Evolutionary conservation across 1,140 invertebrate species (phyloP), one percentile per base, ranked within the genome.

Genomic region (Telenomus remus): DNA sequence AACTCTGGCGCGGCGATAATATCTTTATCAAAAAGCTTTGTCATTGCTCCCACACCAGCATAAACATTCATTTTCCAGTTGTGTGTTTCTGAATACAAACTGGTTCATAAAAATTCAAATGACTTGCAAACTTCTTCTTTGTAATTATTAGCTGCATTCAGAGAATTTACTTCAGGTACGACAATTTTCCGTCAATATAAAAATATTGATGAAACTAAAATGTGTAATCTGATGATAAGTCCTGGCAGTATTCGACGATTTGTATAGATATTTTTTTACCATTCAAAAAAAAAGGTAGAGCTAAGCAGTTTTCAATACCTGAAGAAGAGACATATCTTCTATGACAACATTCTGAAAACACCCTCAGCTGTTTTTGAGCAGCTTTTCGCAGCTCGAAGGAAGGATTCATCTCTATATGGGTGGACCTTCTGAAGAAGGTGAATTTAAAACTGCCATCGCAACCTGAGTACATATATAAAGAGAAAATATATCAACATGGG

Each of bases 401-500:
- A 66, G 66, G 61, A 76, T 76, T 70, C 70, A 66, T 76, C 55
- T 66, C 60, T 64, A 76, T 75, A 69, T 47, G 53, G 51, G 37
- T 54, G 51, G 64, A 48, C 64, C 48, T 69, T 64, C 53, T 16
- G 12, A 11, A 43, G 19, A 10, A n/a, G 43, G 11, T 7, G 13
- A 44, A 55, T 60, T 50, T 49, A 54, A 49, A 60, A 27, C 43
- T 43, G 37, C 0, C 47, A 15, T 54, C 53, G 69, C 50, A 46
- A 44, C 33, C 44, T 72, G 63, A 74, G 64, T 78, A 76, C 78
- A 27, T 27, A 27, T 27, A 27, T 27, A 69, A 43, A 76, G 16
- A 65, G 68, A 69, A 74, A 80, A 81, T 79, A 75, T 80, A 69
- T 68, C 68, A 61, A 42, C 54, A 54, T 27, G 70, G 57, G n/a